phyloP scores from a whole-genome alignment of 2,797 vertebrate species.

The Columba guinea region DNA sequence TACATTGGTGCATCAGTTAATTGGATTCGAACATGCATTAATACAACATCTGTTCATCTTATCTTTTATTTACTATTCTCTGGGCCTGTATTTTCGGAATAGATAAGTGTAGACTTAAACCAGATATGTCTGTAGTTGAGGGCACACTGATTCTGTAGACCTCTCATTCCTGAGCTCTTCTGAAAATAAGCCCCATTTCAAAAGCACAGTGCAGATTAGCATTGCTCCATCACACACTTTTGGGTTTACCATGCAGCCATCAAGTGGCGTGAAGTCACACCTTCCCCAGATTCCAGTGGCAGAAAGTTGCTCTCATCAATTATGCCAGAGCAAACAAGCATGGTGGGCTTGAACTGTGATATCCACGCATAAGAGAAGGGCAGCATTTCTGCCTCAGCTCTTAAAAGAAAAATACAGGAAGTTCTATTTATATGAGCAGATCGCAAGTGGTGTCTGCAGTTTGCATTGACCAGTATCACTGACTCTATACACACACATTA shows the following conservation, averaged over 20 bases:
- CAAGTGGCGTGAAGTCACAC: background rate
- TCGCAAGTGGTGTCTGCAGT: background rate
- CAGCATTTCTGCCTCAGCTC: background rate
- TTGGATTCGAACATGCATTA: background rate
- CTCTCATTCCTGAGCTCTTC: background rate
- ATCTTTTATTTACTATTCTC: background rate
- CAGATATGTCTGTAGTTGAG: background rate
- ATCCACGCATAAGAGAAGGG: background rate
- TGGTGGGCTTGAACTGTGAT: background rate
- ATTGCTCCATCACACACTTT: background rate
- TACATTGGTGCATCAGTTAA: background rate
- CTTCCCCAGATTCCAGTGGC: background rate
- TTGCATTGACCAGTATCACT: background rate
- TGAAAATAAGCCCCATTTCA: background rate
- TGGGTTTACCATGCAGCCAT: background rate
- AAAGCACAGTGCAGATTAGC: background rate
- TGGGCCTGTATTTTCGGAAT: background rate
- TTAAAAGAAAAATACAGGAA: background rate
- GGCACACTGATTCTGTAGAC: background rate
- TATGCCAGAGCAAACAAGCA: background rate
- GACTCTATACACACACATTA: background rate
- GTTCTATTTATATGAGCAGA: background rate
- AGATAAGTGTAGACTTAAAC: background rate
- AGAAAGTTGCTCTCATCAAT: background rate
- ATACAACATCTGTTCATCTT: background rate